Conservation (phyloP, 2,888 invertebrate genomes). For the Watsonalla binaria region DNA sequence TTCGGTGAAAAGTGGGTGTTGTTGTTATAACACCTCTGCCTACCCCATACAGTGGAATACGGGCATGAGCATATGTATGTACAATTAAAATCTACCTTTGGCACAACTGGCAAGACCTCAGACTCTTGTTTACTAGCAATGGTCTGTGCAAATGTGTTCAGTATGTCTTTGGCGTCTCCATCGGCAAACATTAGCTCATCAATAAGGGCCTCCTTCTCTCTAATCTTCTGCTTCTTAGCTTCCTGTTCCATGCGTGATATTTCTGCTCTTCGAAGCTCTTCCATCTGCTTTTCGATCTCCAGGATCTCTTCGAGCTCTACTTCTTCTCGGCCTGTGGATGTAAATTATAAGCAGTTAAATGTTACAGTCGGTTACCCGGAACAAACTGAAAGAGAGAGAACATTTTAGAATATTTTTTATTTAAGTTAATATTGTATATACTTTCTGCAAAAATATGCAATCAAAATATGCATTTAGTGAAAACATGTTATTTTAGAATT, state of each 20-base stretch:
- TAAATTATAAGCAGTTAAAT: too few relatives aligned
- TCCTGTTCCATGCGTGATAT: constrained; percentile 82
- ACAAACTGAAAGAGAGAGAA: too few relatives aligned
- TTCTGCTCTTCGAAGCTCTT: constrained; percentile 85
- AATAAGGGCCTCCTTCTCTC: constrained; percentile 94
- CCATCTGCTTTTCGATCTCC: constrained; percentile 88
- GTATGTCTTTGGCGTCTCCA: constrained; percentile 91
- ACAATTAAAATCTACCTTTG: constrained; percentile 45
- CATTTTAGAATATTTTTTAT: too few relatives aligned
- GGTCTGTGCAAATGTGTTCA: constrained; percentile 87
- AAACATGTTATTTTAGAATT: too few relatives aligned
- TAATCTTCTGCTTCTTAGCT: constrained; percentile 88
- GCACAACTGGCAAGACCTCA: constrained; percentile 60
- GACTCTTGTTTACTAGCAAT: constrained; percentile 82
- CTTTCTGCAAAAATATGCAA: too few relatives aligned
- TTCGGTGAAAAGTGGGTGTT: too few relatives aligned
- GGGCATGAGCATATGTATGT: neutral
- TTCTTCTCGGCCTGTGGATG: constrained; percentile 83
- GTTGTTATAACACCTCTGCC: too few relatives aligned
- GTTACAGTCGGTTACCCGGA: too few relatives aligned
- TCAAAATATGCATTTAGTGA: too few relatives aligned
- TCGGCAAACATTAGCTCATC: constrained; percentile 97
- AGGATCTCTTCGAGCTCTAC: constrained; percentile 91
- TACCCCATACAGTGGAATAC: too few relatives aligned
- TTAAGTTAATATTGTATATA: too few relatives aligned